phyloP scores from a whole-genome alignment of 2,113 vertebrate genomes.

The Setophaga coronata region DNA sequence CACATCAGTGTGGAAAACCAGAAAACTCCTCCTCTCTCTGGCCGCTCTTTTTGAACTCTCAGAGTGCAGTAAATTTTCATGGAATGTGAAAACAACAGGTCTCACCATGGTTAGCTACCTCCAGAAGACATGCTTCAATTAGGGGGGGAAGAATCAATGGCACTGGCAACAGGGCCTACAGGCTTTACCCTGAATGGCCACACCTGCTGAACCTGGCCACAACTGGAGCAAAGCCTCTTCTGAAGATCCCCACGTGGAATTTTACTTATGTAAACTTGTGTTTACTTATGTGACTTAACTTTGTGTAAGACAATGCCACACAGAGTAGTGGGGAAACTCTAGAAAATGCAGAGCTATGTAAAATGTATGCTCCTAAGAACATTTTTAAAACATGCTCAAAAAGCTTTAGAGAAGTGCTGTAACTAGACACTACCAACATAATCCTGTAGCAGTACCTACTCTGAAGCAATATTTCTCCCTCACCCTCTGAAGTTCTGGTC shows the following conservation, averaged over 20 bases:
- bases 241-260: not conserved
- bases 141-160: not conserved
- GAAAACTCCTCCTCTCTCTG: not conserved
- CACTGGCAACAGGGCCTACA: not conserved
- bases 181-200: not conserved
- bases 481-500: not conserved
- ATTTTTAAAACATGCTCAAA: not conserved
- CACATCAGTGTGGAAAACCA: not conserved
- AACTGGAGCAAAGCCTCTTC: not conserved
- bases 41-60: not conserved
- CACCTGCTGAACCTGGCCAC: not conserved
- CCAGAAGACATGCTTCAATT: not conserved
- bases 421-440: not conserved
- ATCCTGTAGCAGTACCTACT: not conserved
- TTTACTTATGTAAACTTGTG: not conserved
- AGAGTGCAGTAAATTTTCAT: not conserved
- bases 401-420: not conserved
- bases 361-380: not conserved
- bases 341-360: not conserved
- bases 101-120: not conserved
- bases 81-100: not conserved
- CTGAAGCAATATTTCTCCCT: not conserved
- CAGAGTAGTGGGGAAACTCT: not conserved
- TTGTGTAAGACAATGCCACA: not conserved
- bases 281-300: not conserved